Conservation (phyloP, 2,888 invertebrate genomes). For the Sialis lutaria region DNA sequence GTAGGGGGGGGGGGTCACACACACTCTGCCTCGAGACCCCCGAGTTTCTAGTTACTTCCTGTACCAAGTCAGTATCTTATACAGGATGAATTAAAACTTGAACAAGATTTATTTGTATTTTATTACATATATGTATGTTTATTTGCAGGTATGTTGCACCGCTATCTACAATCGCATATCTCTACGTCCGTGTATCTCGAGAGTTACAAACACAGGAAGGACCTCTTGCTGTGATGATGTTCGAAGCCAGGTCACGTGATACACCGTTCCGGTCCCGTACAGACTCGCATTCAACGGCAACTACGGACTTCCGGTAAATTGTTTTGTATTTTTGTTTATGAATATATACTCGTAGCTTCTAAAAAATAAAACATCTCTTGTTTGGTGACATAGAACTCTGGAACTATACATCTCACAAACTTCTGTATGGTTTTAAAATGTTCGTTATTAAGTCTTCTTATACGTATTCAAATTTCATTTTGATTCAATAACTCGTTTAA, state of each 20-base stretch:
- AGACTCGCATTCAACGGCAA: slow-evolving; percentile 20
- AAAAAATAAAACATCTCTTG: neutral
- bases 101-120: too few species aligned
- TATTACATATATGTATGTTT: neutral
- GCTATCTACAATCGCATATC: slow-evolving; percentile 38
- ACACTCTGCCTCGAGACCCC: too few species aligned
- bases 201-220: slow-evolving; percentile 38
- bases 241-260: slow-evolving; percentile 28
- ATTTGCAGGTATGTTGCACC: slow-evolving; percentile 35
- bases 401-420: neutral
- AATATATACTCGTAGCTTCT: neutral
- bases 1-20: too few species aligned
- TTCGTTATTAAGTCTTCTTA: neutral
- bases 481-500: too few species aligned
- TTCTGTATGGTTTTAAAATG: neutral
- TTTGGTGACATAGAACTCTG: too few species aligned
- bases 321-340: too few species aligned
- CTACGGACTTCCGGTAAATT: slow-evolving; percentile 20
- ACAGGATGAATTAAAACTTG: too few species aligned
- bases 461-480: too few species aligned
- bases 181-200: slow-evolving; percentile 44
- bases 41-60: too few species aligned
- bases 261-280: slow-evolving; percentile 11
- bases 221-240: slow-evolving; percentile 35
- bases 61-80: too few species aligned